Base-by-base conservation (phyloP, 2,888 invertebrate genomes). In the Exocentrus adspersus region DNA sequence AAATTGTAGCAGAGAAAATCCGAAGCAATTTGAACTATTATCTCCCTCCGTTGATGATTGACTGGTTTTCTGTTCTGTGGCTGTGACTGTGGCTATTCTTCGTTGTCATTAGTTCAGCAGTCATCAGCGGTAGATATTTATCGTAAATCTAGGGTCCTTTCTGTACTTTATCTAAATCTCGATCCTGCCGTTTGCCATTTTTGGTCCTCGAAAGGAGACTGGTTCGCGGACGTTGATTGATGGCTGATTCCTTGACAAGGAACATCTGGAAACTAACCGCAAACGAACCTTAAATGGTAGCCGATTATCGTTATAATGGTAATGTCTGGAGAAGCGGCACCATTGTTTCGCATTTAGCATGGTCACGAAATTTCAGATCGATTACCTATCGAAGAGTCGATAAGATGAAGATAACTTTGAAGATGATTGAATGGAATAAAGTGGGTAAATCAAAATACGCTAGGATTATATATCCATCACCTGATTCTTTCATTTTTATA, bases 81-180 rank as follows among this genome's bases (percentile, higher is more conserved):
- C n/a, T n/a, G n/a, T 12, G 21, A 21, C 3, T 12, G n/a, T n/a
- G 12, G 12, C 37, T 12, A 14, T 37, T 37, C 37, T 37, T 12
- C 14, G 37, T 37, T 37, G 37, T 37, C 37, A 37, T 37, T 37
- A 37, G 37, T 37, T 37, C 14, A 37, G 12, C 1, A 14, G 14
- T 37, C 37, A 37, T 5, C 12, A 37, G n/a, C 14, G 12, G 12
- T 37, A 37, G 37, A 37, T 37, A 5, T 14, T 37, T 37, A 37
- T 37, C 37, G 37, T n/a, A n/a, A n/a, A 37, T n/a, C n/a, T n/a
- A 37, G 37, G 37, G 37, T 37, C n/a, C n/a, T n/a, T n/a, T 37
- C 14, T 37, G 37, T 37, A 37, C 14, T 24, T 24, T 37, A 37
- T 37, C 37, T 37, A 37, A 37, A 37, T 37, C 37, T 37, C 37